These are phyloP conservation scores for Aegotheles bennettii DNA, from an alignment of 2,113 vertebrate genomes.

Conservation along the genomic window DNA sequence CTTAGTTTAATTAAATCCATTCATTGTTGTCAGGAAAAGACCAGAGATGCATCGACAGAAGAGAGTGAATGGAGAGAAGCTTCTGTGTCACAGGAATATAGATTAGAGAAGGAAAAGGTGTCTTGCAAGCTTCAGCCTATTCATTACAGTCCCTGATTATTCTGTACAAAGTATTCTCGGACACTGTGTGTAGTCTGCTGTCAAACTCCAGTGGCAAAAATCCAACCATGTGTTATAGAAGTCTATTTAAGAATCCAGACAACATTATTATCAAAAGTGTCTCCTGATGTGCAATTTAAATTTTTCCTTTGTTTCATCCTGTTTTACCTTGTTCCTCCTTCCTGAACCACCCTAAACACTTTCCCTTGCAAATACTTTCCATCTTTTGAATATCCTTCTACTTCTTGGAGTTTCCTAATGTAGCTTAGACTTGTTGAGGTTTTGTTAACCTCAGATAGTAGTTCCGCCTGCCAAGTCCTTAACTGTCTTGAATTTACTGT, in stretches of 20 bases:
- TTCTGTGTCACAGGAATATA: not conserved
- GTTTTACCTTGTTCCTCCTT: not conserved
- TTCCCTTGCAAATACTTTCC: not conserved
- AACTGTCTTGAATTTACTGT: not conserved
- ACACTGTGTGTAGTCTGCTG: not conserved
- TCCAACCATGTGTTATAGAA: not conserved
- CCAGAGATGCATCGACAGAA: not conserved
- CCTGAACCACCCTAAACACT: not conserved
- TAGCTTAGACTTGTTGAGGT: constrained; percentile 1
- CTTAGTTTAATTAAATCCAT: not conserved
- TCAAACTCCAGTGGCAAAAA: not conserved
- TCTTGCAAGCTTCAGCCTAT: not conserved
- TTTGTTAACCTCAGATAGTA: constrained; percentile 20
- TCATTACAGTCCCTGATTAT: not conserved
- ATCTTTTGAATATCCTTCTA: not conserved
- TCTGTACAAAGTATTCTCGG: not conserved
- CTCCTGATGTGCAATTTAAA: not conserved
- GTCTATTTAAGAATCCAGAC: not conserved
- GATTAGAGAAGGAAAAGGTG: not conserved
- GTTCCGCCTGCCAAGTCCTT: not conserved
- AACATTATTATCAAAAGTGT: not conserved
- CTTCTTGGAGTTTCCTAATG: not conserved
- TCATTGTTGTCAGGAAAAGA: not conserved
- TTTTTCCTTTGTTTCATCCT: constrained; percentile 8
- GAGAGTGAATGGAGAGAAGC: not conserved